Evolutionary conservation across 2,888 invertebrate species (phyloP).

Genomic region (Apamea monoglypha): DNA sequence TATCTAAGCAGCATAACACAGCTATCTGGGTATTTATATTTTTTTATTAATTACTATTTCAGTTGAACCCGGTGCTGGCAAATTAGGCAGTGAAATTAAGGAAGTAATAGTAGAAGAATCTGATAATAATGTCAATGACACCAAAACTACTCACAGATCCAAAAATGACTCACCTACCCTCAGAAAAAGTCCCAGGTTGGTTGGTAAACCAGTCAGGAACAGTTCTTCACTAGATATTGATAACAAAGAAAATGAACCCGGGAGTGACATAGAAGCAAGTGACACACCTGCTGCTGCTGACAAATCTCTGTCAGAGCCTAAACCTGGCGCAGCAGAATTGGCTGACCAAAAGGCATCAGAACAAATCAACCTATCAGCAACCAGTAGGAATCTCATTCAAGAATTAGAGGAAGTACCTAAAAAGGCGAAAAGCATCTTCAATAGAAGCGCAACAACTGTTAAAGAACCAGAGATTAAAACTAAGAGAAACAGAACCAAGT

Average conservation of each 20-base stretch:
- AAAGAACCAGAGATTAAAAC: conserved; percentile 65
- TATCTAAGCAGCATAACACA: background rate
- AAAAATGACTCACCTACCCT: conserved; percentile 53
- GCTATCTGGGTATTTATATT: background rate
- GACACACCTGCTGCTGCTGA: conserved; percentile 12
- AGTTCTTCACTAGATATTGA: conserved; percentile 59
- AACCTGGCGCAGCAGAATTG: conserved; percentile 17
- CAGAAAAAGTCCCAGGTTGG: conserved; percentile 73
- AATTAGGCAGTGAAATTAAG: conserved; percentile 61
- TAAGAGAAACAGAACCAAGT: conserved; percentile 81
- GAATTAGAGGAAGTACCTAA: conserved; percentile 69
- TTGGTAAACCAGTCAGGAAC: conserved; percentile 67
- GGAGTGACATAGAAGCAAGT: conserved; percentile 32
- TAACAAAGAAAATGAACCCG: conserved; percentile 51
- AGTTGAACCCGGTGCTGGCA: conserved; percentile 68
- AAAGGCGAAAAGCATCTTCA: conserved; percentile 65
- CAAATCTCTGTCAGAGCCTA: conserved; percentile 23
- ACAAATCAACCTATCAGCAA: conserved; percentile 66
- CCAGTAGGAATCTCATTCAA: conserved; percentile 73
- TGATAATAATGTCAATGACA: conserved; percentile 65
- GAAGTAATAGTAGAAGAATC: conserved; percentile 80
- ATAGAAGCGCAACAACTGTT: conserved; percentile 77
- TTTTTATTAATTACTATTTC: conserved; percentile 59
- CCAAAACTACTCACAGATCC: conserved; percentile 59
- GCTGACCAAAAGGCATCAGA: conserved; percentile 34